A percentile compares a stretch with the other conserved stretches of the same genome.
Evolutionary conservation across 2,797 vertebrate genomes (phyloP).

Genomic region (Brachyrhaphis roseni): DNA sequence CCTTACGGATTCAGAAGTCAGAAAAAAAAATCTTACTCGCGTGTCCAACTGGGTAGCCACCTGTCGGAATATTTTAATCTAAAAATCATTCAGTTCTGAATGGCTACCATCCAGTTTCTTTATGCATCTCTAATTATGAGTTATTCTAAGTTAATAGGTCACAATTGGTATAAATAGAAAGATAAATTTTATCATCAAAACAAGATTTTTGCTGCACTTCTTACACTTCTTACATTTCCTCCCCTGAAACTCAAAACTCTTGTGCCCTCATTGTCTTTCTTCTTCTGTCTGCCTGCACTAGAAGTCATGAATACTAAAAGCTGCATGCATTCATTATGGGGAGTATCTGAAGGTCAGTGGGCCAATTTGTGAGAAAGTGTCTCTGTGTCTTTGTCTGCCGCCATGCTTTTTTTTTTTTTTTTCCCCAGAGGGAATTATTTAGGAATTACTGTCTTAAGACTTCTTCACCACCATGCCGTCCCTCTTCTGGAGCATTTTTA

Average conservation of each 20-base stretch:
- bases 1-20: not conserved
- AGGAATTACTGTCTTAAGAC: slow-evolving; percentile 24
- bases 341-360: slow-evolving; percentile 66
- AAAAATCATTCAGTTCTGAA: not conserved
- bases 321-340: slow-evolving; percentile 36
- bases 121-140: not conserved
- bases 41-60: not conserved
- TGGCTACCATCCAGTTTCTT: not conserved
- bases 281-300: slow-evolving; percentile 19
- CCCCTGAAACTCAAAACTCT: not conserved
- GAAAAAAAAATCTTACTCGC: not conserved
- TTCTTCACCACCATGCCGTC: slow-evolving; percentile 21
- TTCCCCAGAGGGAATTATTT: slow-evolving; percentile 11
- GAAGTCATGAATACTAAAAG: slow-evolving; percentile 41
- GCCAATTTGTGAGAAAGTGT: slow-evolving; percentile 56
- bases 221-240: not conserved
- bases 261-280: not conserved
- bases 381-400: slow-evolving; percentile 43
- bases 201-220: not conserved
- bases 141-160: not conserved
- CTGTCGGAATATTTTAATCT: not conserved
- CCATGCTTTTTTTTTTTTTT: not conserved
- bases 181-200: not conserved
- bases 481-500: slow-evolving; percentile 26
- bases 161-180: not conserved